Conservation (phyloP, 2,113 vertebrate species). For the Malurus alboscapulatus region DNA sequence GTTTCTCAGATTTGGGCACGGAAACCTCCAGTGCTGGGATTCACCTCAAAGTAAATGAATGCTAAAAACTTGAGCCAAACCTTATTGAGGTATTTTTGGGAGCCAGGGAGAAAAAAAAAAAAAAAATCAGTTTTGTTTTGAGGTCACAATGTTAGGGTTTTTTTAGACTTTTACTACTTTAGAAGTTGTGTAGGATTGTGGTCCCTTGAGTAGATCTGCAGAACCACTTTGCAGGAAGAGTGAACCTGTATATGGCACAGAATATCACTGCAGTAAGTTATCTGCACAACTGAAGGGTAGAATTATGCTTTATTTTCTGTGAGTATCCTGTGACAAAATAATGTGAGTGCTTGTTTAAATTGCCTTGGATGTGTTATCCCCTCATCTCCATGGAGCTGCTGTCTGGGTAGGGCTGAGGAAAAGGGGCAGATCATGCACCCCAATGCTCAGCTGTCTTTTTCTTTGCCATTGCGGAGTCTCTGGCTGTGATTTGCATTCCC, state of each 20-base stretch:
- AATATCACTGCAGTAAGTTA: neutral
- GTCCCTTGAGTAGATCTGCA: neutral
- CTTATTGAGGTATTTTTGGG: neutral
- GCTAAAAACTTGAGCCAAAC: neutral
- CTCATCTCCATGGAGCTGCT: accelerated
- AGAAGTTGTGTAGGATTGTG: neutral
- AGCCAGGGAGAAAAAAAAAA: neutral
- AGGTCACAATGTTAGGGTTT: neutral
- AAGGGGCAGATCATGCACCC: accelerated
- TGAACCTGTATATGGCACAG: neutral
- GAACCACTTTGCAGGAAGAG: neutral
- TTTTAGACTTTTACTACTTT: neutral
- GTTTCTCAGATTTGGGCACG: neutral
- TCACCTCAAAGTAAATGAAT: neutral
- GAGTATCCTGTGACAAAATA: too few species aligned
- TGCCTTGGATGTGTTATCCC: accelerated
- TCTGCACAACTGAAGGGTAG: neutral
- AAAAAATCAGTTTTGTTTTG: neutral
- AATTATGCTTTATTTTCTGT: neutral
- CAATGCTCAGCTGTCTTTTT: neutral
- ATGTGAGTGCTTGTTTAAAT: neutral
- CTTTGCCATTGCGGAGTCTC: neutral
- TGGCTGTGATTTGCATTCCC: neutral
- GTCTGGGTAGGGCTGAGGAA: neutral
- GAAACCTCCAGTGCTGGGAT: neutral